Conservation (phyloP, 2,888 invertebrate genomes). For the Ommatoiulus sabulosus region DNA sequence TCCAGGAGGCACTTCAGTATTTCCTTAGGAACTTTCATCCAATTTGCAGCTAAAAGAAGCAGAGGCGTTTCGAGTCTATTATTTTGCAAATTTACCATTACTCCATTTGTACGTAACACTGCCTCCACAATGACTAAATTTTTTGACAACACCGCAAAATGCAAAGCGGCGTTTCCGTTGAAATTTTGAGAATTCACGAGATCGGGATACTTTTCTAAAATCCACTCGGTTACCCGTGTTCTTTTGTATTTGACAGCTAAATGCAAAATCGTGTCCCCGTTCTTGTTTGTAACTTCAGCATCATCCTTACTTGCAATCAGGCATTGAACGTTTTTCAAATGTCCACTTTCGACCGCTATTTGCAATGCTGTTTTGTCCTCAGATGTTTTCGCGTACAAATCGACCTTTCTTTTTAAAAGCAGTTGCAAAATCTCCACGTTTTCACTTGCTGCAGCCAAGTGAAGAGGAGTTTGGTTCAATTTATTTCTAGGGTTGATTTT, state of each 20-base stretch:
- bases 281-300: neutral
- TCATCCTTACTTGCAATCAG: neutral
- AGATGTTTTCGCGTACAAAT: neutral
- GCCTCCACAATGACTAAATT: neutral
- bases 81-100: neutral
- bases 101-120: neutral
- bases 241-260: neutral
- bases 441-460: neutral
- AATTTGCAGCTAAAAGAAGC: neutral
- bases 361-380: neutral
- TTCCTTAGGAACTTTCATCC: neutral
- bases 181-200: neutral
- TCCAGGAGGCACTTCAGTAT: neutral
- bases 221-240: neutral
- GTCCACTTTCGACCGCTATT: neutral
- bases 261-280: constrained; percentile 1
- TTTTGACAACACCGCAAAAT: neutral
- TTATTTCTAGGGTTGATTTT: neutral
- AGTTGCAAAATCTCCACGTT: neutral
- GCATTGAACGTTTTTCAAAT: neutral
- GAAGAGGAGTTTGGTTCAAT: neutral
- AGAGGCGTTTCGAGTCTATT: neutral
- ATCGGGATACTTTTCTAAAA: neutral
- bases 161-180: neutral
- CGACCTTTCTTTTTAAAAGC: neutral